These are phyloP conservation scores for Chaetops frenatus DNA, from an alignment of 2,113 vertebrate genomes.

Conservation along the genomic window DNA sequence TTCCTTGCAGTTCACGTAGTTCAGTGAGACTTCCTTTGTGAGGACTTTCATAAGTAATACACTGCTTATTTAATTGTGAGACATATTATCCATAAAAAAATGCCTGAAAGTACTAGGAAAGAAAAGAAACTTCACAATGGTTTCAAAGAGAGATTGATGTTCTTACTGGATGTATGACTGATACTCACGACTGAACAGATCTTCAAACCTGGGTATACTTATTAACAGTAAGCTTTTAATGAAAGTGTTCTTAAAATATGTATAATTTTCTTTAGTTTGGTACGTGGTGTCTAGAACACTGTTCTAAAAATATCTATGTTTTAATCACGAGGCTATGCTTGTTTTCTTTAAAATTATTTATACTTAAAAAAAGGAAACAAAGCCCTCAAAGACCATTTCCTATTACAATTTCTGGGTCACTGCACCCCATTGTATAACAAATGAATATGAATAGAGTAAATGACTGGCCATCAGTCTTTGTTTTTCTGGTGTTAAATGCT, in stretches of 20 bases:
- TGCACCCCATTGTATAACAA: background rate
- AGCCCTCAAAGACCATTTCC: background rate
- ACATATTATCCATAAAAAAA: background rate
- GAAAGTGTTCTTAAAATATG: background rate
- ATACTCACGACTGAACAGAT: background rate
- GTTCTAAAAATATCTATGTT: background rate
- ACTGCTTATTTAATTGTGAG: background rate
- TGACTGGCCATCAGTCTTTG: background rate
- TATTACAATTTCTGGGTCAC: background rate
- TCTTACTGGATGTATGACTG: background rate
- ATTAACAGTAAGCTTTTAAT: background rate
- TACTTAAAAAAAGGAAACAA: background rate
- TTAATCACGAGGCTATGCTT: background rate
- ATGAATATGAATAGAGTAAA: background rate
- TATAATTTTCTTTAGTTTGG: background rate
- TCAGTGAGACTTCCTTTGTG: background rate
- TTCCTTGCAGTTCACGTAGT: background rate
- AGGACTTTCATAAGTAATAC: background rate
- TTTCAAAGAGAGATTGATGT: background rate
- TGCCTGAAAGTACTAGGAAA: background rate
- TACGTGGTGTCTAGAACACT: background rate
- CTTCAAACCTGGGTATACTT: background rate
- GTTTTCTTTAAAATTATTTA: background rate
- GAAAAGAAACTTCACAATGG: background rate
- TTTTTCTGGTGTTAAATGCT: background rate